These are phyloP conservation scores for Lordiphosa collinella DNA, from an alignment of 1,140 invertebrate species.

Conservation along the genomic window DNA sequence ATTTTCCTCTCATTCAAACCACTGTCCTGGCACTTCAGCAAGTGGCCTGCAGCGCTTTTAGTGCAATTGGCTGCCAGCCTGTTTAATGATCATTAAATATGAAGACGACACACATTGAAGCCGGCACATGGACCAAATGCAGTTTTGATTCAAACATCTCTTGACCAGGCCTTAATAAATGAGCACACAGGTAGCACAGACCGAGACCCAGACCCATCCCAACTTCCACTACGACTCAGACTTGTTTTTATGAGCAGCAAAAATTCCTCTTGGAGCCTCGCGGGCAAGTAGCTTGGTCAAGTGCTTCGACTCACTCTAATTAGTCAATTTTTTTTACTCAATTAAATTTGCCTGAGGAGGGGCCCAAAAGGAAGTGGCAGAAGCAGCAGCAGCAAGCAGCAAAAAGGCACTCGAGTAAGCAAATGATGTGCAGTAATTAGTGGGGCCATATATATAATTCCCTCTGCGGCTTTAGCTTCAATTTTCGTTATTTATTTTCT, in stretches of 20 bases:
- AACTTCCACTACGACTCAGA: conserved; percentile 20
- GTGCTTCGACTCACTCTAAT: conserved; percentile 72
- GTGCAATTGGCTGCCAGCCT: conserved; percentile 73
- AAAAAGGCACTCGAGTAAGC: conserved; percentile 63
- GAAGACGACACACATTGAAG: conserved; percentile 59
- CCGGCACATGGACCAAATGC: conserved; percentile 17
- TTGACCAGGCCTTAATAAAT: conserved; percentile 75
- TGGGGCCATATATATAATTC: conserved; percentile 38
- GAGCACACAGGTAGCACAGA: conserved; percentile 63
- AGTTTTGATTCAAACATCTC: conserved; percentile 73
- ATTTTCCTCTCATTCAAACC: not conserved
- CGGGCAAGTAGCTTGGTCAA: conserved; percentile 48
- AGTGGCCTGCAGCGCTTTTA: conserved; percentile 62
- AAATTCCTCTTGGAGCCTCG: conserved; percentile 37
- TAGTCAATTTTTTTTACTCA: conserved; percentile 74
- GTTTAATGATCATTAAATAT: conserved; percentile 76
- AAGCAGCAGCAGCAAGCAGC: not conserved
- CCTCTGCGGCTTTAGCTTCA: conserved; percentile 42
- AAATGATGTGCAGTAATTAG: conserved; percentile 77
- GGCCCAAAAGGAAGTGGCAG: conserved; percentile 29
- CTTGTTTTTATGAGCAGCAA: conserved; percentile 48
- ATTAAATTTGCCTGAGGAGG: conserved; percentile 61
- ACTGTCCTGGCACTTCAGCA: conserved; percentile 6
- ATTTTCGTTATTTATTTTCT: conserved; percentile 62
- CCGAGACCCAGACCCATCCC: conserved; percentile 4